Conservation (phyloP, 2,888 invertebrate genomes). For the Hirudinaria manillensis region DNA sequence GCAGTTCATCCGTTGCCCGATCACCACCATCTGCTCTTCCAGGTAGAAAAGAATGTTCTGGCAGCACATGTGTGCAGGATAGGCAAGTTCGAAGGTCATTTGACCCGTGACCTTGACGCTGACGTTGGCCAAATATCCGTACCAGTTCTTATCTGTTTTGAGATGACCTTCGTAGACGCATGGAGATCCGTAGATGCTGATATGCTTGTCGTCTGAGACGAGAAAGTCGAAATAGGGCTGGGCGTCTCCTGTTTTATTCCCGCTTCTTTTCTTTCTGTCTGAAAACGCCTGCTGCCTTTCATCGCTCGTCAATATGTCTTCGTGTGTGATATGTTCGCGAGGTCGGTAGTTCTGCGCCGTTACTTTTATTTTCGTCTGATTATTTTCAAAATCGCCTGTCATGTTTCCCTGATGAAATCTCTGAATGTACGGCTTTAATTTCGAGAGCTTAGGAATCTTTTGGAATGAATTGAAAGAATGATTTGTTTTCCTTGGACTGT, state of each 20-base stretch:
- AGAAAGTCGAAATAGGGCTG: conserved; percentile 18
- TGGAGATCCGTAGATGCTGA: conserved; percentile 32
- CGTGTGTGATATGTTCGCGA: conserved; percentile 6
- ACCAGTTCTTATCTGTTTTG: conserved; percentile 38
- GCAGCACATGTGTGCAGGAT: conserved; percentile 39
- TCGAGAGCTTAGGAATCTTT: too few relatives aligned
- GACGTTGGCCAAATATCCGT: conserved; percentile 39
- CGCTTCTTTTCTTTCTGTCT: too few relatives aligned
- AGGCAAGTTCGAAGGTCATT: conserved; percentile 37
- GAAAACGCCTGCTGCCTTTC: neutral
- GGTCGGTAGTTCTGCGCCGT: neutral
- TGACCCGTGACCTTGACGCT: conserved; percentile 36
- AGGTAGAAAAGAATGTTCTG: conserved; percentile 39
- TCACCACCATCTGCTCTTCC: conserved; percentile 37
- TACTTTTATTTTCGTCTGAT: neutral
- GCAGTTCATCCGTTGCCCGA: conserved; percentile 39
- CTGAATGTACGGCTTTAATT: neutral
- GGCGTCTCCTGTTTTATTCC: neutral
- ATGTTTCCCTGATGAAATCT: neutral
- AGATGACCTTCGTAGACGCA: conserved; percentile 39
- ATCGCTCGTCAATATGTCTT: neutral
- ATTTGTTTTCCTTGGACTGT: neutral
- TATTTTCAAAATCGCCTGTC: neutral
- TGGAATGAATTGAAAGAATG: neutral
- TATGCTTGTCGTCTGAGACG: conserved; percentile 10